Evolutionary conservation across 2,888 invertebrate genomes (phyloP).

Genomic region (Metalampra italica): DNA sequence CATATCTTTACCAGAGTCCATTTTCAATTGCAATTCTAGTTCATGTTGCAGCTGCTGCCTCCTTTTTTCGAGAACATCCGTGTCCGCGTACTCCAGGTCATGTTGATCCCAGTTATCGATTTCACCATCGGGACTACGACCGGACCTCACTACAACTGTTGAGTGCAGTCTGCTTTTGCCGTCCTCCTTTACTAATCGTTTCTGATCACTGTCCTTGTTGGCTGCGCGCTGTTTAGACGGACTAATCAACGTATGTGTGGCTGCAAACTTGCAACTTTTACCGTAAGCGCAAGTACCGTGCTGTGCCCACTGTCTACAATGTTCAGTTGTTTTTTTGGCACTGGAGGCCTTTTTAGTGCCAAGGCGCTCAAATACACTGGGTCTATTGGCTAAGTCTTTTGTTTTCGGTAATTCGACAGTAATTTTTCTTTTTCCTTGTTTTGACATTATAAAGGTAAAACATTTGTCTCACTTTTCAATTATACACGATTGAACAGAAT

Average conservation of each 20-base stretch:
- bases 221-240: slow-evolving; percentile 85
- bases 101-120: slow-evolving; percentile 88
- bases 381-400: slow-evolving; percentile 82
- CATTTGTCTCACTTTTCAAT: slow-evolving; percentile 60
- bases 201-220: slow-evolving; percentile 80
- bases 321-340: slow-evolving; percentile 80
- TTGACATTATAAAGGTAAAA: slow-evolving; percentile 74
- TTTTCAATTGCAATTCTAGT: slow-evolving; percentile 87
- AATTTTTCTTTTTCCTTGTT: slow-evolving; percentile 87
- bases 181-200: slow-evolving; percentile 78
- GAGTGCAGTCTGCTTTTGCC: slow-evolving; percentile 82
- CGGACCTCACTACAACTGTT: slow-evolving; percentile 78
- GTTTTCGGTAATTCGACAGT: slow-evolving; percentile 85
- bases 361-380: slow-evolving; percentile 90
- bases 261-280: slow-evolving; percentile 87
- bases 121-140: slow-evolving; percentile 81
- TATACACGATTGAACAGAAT: slow-evolving; percentile 34
- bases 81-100: slow-evolving; percentile 88
- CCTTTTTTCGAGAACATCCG: slow-evolving; percentile 87
- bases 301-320: slow-evolving; percentile 87
- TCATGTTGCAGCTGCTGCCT: slow-evolving; percentile 86
- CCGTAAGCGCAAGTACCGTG: slow-evolving; percentile 88
- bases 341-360: slow-evolving; percentile 84
- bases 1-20: slow-evolving; percentile 82
- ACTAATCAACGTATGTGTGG: slow-evolving; percentile 85